Evolutionary conservation across 2,888 invertebrate species (phyloP).

Genomic region (Sarcophaga carnaria): DNA sequence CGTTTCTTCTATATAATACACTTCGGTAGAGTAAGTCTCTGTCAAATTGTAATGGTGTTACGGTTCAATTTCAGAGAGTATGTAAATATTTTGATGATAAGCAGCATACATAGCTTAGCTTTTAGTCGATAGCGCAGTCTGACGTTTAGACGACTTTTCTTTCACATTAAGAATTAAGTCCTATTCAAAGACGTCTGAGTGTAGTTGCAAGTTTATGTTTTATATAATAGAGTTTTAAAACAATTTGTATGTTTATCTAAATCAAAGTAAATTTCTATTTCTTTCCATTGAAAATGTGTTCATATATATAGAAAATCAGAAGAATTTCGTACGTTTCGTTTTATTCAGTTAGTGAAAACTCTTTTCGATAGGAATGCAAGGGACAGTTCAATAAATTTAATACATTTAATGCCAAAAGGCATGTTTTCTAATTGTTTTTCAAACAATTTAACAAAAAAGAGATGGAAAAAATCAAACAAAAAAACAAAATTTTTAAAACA

Average conservation of each 20-base stretch:
- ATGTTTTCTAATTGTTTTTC: conserved; percentile 58
- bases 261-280: conserved; percentile 45
- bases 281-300: conserved; percentile 28
- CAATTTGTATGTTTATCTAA: conserved; percentile 59
- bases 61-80: too few species aligned
- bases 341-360: conserved; percentile 53
- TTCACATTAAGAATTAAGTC: not conserved
- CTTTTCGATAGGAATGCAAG: conserved; percentile 43
- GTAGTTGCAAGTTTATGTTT: conserved; percentile 22
- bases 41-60: too few species aligned
- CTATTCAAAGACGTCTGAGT: not conserved
- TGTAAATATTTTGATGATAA: too few species aligned
- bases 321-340: conserved; percentile 49
- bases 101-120: too few species aligned
- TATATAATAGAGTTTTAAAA: conserved; percentile 61
- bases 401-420: conserved; percentile 59
- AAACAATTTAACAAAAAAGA: conserved; percentile 47
- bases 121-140: too few species aligned
- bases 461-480: conserved; percentile 10
- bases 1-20: conserved; percentile 15
- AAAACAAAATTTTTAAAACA: not conserved
- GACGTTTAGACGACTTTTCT: too few species aligned
- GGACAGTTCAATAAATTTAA: conserved; percentile 63
- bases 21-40: not conserved
- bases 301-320: not conserved